A percentile compares a stretch with the other conserved stretches of the same genome.
These are phyloP conservation scores for Xestia ashworthii DNA, from an alignment of 2,888 invertebrate genomes.

Conservation along the genomic window DNA sequence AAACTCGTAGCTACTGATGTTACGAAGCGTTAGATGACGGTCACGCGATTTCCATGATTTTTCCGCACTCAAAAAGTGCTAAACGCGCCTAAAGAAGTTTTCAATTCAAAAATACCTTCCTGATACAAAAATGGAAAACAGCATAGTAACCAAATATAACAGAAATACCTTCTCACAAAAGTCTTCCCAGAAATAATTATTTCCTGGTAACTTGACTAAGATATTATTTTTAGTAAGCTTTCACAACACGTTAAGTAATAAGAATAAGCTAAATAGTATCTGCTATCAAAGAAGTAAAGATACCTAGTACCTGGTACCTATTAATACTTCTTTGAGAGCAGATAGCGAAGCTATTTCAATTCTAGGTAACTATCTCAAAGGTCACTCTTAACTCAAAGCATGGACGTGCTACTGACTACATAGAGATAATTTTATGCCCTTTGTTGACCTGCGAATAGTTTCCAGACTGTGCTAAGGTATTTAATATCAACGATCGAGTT, in stretches of 20 bases:
- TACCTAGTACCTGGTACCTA: neutral
- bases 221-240: neutral
- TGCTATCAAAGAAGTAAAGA: too few species aligned
- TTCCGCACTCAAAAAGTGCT: too few species aligned
- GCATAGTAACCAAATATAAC: neutral
- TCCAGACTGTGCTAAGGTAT: constrained; percentile 30
- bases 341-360: neutral
- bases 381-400: constrained; percentile 11
- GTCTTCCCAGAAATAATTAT: neutral
- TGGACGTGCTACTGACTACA: neutral
- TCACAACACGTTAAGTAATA: neutral
- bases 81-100: too few species aligned
- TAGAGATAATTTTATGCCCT: constrained; percentile 12
- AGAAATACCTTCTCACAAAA: neutral
- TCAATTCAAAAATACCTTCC: neutral
- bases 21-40: too few species aligned
- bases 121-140: neutral
- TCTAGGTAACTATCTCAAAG: constrained; percentile 15
- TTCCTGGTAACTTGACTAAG: neutral
- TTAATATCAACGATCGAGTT: constrained; percentile 39
- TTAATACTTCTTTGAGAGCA: neutral
- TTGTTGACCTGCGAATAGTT: constrained; percentile 16
- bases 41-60: too few species aligned
- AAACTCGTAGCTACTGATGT: too few species aligned
- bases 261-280: too few species aligned